Base-by-base conservation (phyloP, 2,888 invertebrate species). In the Aporophyla lueneburgensis region DNA sequence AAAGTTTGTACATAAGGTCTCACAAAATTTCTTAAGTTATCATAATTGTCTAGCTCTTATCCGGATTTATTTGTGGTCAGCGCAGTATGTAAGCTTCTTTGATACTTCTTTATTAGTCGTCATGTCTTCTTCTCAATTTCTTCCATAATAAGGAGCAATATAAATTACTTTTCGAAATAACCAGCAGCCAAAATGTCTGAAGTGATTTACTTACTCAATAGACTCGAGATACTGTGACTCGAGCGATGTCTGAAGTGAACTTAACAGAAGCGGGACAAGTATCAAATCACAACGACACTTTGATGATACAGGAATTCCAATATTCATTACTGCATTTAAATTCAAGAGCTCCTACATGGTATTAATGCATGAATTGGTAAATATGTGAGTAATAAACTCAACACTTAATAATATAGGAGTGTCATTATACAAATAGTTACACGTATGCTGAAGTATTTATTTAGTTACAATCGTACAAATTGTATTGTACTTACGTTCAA, bases 361-460 rank as follows among this genome's bases (percentile, higher is more conserved):
- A 66, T 56, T 33, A 58, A 58, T 43, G 14, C 16, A 65, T 51
- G 67, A 72, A 72, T 69, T 24, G n/a, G 67, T 43, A 56, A 71
- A 82, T 40, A 68, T 43, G 7, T 66, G 67, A 40, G 62, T 70
- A 71, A 71, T 67, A 68, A 51, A 71, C 61, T 71, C 49, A 46
- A 68, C 56, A 84, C 68, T 65, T 56, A 65, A 54, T 76, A 71
- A 73, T 77, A 58, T 62, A 19, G 6, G 33, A 79, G 71, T 65
- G 59, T 76, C 84, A 72, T 12, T 65, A 24, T 19, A 63, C 67
- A 70, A 71, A 82, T 33, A 79, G 53, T 75, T 67, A 61, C 46
- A 49, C 40, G 16, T 53, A 65, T 24, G 27, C 56, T 54, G 16
- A 71, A 71, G 61, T 76, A 65, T 73, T 74, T 73, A 10, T 84